Base-by-base conservation (phyloP, 2,113 vertebrate species). In the Albula goreensis region DNA sequence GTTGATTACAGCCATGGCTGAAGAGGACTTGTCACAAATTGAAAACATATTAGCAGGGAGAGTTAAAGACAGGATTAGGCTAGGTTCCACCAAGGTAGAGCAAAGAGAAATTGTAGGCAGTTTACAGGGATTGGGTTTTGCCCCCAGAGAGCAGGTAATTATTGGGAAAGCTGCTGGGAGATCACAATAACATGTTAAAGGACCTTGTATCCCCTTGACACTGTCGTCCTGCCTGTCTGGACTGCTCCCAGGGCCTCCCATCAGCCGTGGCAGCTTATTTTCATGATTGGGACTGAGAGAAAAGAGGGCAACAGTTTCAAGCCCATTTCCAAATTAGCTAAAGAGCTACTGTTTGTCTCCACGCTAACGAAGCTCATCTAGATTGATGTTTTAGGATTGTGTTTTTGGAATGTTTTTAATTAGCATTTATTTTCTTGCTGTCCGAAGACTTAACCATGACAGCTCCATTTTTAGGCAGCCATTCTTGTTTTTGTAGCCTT, bases 1-100 rank as follows among this genome's bases (percentile, higher is more conserved):
- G 95, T 94, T 96, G 94, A 96, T 96, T 96, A 96, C 89, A 89
- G 89, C 88, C 87, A 66, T 87, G 91, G 90, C 88, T 92, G 89
- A 90, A 90, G 90, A 90, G 91, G 91, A 92, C 90, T 92, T 93
- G 89, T 92, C 91, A 89, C 89, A 94, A 95, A 95, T 95, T 81
- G 50, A 52, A 81, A 52, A 94, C 95, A 96, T 92, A 94, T 94
- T 95, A 94, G 90, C 88, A 50, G 51, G 60, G 84, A 84, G 92
- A 93, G 93, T 92, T 93, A 93, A 93, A 94, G 92, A 90, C 92
- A 90, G 93, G 93, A 93, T 93, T 94, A 93, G 91, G 93, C 92
- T 91, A 81, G 89, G 88, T 87, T 86, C 85, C 80, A 80, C 74
- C 41, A 50, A 87, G 87, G 77, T 85, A 31, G 50, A 22, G 87